Base-by-base conservation (phyloP, 2,888 invertebrate genomes). In the Mythimna loreyi region DNA sequence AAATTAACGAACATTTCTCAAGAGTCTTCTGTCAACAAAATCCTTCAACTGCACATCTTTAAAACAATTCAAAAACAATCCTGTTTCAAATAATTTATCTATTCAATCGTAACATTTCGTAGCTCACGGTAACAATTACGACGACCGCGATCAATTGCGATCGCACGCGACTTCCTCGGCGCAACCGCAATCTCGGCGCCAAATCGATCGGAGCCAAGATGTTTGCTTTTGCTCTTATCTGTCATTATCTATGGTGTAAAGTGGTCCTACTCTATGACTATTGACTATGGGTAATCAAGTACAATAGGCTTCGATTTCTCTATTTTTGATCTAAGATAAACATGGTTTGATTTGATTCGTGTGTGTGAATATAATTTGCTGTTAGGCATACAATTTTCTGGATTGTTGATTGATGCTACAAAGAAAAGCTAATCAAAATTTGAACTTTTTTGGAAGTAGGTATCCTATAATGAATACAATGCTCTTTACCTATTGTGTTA, bases 91-190 rank as follows among this genome's bases (percentile, higher is more conserved):
- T 53, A 7, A 75, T 67, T 30, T 62, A 62, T 45, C 52, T 59
- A 63, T 33, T 70, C 78, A 58, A 63, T 77, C 28, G 57, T 16
- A 43, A 65, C 30, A 33, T 53, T 85, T 86, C 83, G 63, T 83
- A 85, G 76, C 75, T 88, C 83, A 81, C 67, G 84, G 87, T 88
- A 60, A 77, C 67, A 76, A 81, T 82, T 76, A 82, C 84, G 83
- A 87, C 82, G 78, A 80, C 82, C 80, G 81, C 86, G 82, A 86
- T 84, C 86, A 86, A 86, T 87, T 85, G 81, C 83, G 70, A 80
- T 83, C 87, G 93, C 93, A 93, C 93, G 93, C 93, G 93, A 92
- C 93, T 91, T 91, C 91, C 90, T 88, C 86, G 81, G 87, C 75
- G 76, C 84, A 78, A 84, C 83, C 86, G 81, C 86, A 82, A 84